These are phyloP conservation scores for Laothoe populi DNA, from an alignment of 2,888 invertebrate species.

Conservation along the genomic window DNA sequence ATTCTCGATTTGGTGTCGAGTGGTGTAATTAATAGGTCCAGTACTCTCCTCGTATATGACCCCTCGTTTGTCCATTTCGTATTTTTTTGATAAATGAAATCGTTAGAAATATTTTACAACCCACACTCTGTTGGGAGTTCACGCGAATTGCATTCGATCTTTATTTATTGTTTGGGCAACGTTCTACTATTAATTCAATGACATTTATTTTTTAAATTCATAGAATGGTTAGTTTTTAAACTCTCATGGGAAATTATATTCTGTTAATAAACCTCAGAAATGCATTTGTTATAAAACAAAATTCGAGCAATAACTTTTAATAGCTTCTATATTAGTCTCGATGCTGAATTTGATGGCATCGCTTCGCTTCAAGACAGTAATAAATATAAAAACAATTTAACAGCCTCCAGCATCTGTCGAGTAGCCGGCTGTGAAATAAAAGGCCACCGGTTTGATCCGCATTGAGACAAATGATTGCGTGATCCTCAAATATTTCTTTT, in stretches of 20 bases:
- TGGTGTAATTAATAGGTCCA: slow-evolving; percentile 58
- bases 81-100: slow-evolving; percentile 43
- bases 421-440: too few species aligned
- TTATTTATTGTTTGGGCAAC: slow-evolving; percentile 11
- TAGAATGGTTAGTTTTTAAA: background rate
- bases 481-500: too few species aligned
- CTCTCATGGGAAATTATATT: background rate
- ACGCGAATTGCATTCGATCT: slow-evolving; percentile 10
- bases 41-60: slow-evolving; percentile 44
- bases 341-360: too few species aligned
- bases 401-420: too few species aligned
- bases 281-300: background rate
- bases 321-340: too few species aligned
- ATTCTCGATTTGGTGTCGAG: slow-evolving; percentile 34
- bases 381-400: too few species aligned
- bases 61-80: slow-evolving; percentile 52
- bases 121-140: slow-evolving; percentile 43
- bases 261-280: too few species aligned
- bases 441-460: too few species aligned
- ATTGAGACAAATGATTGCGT: too few species aligned
- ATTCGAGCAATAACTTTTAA: too few species aligned
- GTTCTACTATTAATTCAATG: slow-evolving; percentile 1
- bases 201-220: background rate
- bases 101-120: slow-evolving; percentile 44
- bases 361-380: too few species aligned